Base-by-base conservation (phyloP, 2,797 vertebrate genomes). In the Sternarchorhynchus goeldii region DNA sequence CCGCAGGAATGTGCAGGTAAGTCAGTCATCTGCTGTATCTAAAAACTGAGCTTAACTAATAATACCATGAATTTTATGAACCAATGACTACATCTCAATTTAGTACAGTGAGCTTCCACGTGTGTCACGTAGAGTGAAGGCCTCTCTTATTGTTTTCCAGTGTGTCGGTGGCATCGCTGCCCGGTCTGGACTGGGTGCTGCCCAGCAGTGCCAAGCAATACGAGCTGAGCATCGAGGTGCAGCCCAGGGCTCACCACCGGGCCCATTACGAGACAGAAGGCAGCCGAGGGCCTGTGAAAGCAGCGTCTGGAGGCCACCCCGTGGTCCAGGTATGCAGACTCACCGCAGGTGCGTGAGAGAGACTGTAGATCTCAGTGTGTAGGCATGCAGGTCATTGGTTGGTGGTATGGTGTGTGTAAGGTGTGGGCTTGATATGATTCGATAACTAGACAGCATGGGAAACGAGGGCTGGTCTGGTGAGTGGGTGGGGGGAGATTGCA, bases 221-320 rank as follows among this genome's bases (percentile, higher is more conserved):
- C 0, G 94, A 97, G 86, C 92, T 99, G 29, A 86, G 91, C 12
- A 94, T 99, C 3, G 95, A 95, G 75, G 94, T 97, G 12, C 96
- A 98, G 82, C 97, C 97, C 7, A 95, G 94, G 83, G 94, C 95
- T 0, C 95, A 98, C 75, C 97, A 99, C 89, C 94, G 97, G 29
- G 97, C 97, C 0, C 97, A 98, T 84, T 98, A 99, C 2, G 97
- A 99, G 92, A 99, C 97, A 0, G 97, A 99, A 89, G 97, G 97
- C 55, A 99, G 97, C 84, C 92, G 97, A 0, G 97, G 97, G 1
- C 96, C 97, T 0, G 96, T 99, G 67, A 99, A 98, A 85, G 95
- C 96, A 0, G 92, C 94, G 0, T 94, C 93, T 0, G 96, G 95
- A 70, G 94, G 96, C 6, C 96, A 99, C 84, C 97, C 97, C 0